Base-by-base conservation (phyloP, 2,797 vertebrate genomes). In the Petrocephalus sullivani region DNA sequence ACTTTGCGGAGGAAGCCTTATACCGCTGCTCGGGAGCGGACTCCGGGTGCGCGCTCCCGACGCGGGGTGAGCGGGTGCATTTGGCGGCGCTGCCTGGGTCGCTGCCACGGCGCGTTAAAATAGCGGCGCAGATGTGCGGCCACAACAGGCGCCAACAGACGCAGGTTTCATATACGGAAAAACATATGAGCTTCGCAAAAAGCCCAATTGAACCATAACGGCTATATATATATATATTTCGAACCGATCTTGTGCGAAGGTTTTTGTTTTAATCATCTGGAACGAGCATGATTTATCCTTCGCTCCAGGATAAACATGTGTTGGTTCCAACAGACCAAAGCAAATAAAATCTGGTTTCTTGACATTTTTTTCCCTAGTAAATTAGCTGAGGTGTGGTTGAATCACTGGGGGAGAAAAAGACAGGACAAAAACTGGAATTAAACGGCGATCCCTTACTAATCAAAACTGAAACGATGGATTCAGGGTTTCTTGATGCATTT, bases 1-100 rank as follows among this genome's bases (percentile, higher is more conserved):
- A 14, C 33, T 75, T 41, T 16, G 71, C 33, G 2, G 37, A 78
- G 41, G 71, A 78, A 41, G 33, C 3, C 14, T 78, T 12, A 16
- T 3, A 75, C 41, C 16, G 14, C 33, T 46, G 33, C 71, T 46
- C 33, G 37, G 28, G 64, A 67, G 28, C n/a, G 9, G 61, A 67
- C 23, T 33, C 23, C 23, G 64, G 23, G 28, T 5, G 64, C 28
- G 64, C 64, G 64, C 23, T 33, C 10, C 64, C 12, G 64, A 67
- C 23, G 61, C 64, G 88, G 82, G 89, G 88, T 87, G 89, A 90
- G 57, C 16, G 88, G 87, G 89, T 87, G 83, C 89, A 85, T 90
- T 90, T 90, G 89, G 89, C 89, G 83, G n/a, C 16, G 57, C n/a
- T 14, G 61, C 54, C 88, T 64, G 82, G 67, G 61, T 5, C 10